Evolutionary conservation across 2,888 invertebrate species (phyloP).

Genomic region (Volucella zonaria): DNA sequence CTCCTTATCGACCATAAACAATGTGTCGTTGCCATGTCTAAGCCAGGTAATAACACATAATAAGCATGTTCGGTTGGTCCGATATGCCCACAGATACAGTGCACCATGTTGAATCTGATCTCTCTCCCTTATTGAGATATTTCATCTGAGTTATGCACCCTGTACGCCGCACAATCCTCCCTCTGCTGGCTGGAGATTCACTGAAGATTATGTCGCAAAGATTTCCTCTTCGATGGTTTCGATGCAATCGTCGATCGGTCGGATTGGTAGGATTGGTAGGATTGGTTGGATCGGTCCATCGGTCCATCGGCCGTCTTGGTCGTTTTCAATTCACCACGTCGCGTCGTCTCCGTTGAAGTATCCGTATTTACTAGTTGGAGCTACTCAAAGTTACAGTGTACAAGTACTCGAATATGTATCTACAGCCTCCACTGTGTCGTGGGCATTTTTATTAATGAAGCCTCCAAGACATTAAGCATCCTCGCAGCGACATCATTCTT

Average conservation of each 20-base stretch:
- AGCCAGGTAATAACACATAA: slow-evolving; percentile 73
- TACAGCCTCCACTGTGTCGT: slow-evolving; percentile 28
- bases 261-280: too few species aligned
- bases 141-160: slow-evolving; percentile 55
- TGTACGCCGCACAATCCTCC: slow-evolving; percentile 2
- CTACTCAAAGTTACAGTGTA: neutral
- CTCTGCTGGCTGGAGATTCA: slow-evolving; percentile 19
- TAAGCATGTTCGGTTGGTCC: slow-evolving; percentile 69
- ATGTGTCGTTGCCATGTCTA: slow-evolving; percentile 72
- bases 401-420: neutral
- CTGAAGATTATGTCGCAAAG: slow-evolving; percentile 67
- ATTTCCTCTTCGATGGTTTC: slow-evolving; percentile 63
- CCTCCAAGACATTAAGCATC: slow-evolving; percentile 70
- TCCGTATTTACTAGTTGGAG: neutral
- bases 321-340: slow-evolving; percentile 33
- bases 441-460: slow-evolving; percentile 73
- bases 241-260: slow-evolving; percentile 39
- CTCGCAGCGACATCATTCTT: slow-evolving; percentile 67
- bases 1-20: slow-evolving; percentile 70
- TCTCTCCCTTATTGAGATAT: slow-evolving; percentile 73
- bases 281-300: neutral
- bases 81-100: slow-evolving; percentile 63
- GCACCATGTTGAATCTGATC: slow-evolving; percentile 58
- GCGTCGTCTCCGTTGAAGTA: slow-evolving; percentile 5
- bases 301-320: neutral